Conservation (phyloP, 2,113 vertebrate genomes). For the Stictonetta naevosa region DNA sequence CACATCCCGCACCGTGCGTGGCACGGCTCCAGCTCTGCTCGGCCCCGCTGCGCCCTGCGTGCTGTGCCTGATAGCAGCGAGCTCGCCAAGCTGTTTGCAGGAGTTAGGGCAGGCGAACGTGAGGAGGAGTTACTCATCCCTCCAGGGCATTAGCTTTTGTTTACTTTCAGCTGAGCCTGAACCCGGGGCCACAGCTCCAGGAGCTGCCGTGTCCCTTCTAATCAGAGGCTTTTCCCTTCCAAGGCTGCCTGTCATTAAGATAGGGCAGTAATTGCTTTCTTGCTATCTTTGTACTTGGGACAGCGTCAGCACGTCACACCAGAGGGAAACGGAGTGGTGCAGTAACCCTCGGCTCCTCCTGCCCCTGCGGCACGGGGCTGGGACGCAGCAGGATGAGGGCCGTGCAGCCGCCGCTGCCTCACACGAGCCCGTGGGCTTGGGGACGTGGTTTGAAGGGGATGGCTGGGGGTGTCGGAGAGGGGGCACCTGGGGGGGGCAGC, state of each 20-base stretch:
- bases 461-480: background rate
- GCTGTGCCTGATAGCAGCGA: background rate
- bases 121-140: background rate
- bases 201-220: background rate
- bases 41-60: background rate
- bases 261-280: accelerated
- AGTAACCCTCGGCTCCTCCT: background rate
- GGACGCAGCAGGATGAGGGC: background rate
- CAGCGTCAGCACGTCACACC: accelerated
- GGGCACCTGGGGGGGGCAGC: background rate
- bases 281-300: background rate
- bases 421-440: too few species aligned
- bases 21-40: too few species aligned
- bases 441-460: too few species aligned
- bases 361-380: background rate
- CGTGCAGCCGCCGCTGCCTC: background rate
- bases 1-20: too few species aligned
- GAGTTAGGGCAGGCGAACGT: background rate
- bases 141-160: background rate
- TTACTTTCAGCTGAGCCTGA: background rate
- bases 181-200: accelerated
- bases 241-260: background rate
- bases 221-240: background rate
- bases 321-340: background rate
- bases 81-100: background rate